Evolutionary conservation across 2,888 invertebrate genomes (phyloP), one percentile per base, ranked within the genome.

Genomic region (Ischnus inquisitorius): DNA sequence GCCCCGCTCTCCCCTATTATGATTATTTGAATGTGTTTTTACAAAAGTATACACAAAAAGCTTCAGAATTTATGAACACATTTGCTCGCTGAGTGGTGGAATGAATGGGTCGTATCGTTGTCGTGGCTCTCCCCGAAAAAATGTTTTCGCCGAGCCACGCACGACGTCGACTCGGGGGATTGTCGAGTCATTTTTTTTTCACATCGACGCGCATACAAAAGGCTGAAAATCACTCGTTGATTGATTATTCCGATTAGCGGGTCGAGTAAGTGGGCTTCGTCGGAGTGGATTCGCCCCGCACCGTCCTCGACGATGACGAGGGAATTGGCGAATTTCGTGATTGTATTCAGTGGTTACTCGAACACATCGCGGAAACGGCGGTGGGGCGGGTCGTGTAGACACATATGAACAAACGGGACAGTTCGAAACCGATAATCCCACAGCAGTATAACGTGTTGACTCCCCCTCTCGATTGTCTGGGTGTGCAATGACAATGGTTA

Each of bases 401-500:
- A 46, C 12, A 46, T 46, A n/a, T 46, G 12, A 3, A n/a, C n/a
- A 2, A 1, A 54, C 41, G 19, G 12, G 54, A 39, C 41, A 54
- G 39, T 22, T 4, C 69, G 48, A 71, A 54, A 54, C 39, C 39
- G 69, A 51, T 71, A 57, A 71, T 71, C 54, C 54, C 16, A 39
- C 69, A 22, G n/a, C 39, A 8, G 69, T 71, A 19, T 69, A 12
- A 39, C 64, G 62, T 43, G 19, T 16, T 39, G 69, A 22, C 10
- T 28, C 60, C 25, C 0, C 51, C 28, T 34, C 69, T 34, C 12
- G 51, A 34, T 51, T 51, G n/a, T 46, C 57, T 25, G 8, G 25
- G 16, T n/a, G 8, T 19, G 46, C 51, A 28, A 48, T 34, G 62
- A 75, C 75, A 64, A 75, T 75, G 48, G 48, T 62, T 64, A 64